Percentiles rank a stretch among this genome's conserved stretches.
Conservation (phyloP, 2,113 vertebrate species). For the Scytalopus superciliaris region DNA sequence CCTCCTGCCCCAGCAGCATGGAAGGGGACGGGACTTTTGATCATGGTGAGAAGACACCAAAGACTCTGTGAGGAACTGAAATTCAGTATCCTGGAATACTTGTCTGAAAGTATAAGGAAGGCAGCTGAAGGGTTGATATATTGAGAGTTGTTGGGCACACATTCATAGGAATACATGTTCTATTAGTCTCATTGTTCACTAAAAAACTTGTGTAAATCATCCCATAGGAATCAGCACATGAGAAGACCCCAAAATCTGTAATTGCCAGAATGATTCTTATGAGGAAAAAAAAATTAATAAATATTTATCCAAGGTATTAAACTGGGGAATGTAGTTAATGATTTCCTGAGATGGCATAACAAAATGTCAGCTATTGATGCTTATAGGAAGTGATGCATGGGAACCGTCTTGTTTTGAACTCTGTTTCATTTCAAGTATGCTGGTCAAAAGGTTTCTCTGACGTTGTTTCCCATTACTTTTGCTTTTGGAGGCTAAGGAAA, state of each 20-base stretch:
- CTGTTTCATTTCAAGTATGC: neutral
- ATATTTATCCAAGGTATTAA: neutral
- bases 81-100: neutral
- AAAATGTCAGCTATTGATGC: neutral
- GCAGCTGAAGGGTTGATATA: neutral
- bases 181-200: neutral
- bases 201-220: neutral
- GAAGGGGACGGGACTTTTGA: neutral
- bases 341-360: neutral
- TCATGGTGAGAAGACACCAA: neutral
- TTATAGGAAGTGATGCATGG: neutral
- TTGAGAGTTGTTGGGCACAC: neutral
- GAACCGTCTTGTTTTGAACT: neutral
- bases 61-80: neutral
- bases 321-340: neutral
- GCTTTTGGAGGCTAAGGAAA: neutral
- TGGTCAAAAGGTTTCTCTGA: neutral
- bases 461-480: neutral
- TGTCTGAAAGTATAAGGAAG: neutral
- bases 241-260: neutral
- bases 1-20: neutral
- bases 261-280: neutral
- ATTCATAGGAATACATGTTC: neutral
- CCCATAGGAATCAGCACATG: accelerated
- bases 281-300: neutral